Evolutionary conservation across 64 coral and sea anemone species (phyloP).

Genomic region (Dendronephthya gigantea): DNA sequence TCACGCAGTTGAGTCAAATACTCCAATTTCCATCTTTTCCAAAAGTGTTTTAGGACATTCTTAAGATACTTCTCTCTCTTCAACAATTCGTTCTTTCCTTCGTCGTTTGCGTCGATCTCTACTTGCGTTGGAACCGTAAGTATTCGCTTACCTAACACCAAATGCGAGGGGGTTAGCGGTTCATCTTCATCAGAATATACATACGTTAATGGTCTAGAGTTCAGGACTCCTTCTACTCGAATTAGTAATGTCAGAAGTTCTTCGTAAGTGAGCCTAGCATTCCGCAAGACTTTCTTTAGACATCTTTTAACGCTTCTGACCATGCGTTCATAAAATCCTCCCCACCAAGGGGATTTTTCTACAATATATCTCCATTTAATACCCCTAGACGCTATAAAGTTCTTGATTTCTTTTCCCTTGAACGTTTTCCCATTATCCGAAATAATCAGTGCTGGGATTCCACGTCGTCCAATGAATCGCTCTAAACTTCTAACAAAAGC

Average conservation of each 20-base stretch:
- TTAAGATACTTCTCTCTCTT: too few relatives aligned
- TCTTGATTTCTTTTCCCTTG: neutral
- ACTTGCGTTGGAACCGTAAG: conserved; percentile 9
- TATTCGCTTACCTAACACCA: conserved; percentile 21
- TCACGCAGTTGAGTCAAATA: neutral
- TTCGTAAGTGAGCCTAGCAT: conserved; percentile 28
- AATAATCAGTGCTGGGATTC: conserved; percentile 21
- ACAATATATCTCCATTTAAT: too few relatives aligned
- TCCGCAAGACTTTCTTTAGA: too few relatives aligned
- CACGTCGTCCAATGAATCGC: conserved; percentile 24
- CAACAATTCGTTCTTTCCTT: neutral
- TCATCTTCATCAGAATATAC: conserved; percentile 21
- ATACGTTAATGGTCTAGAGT: conserved; percentile 38
- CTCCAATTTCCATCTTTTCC: neutral
- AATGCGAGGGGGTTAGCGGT: conserved; percentile 6
- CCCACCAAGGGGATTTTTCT: neutral
- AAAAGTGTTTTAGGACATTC: neutral
- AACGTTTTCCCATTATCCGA: conserved; percentile 44
- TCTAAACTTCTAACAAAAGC: conserved; percentile 15
- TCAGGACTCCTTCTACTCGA: conserved; percentile 33
- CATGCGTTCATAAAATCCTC: conserved; percentile 32
- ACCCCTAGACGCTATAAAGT: conserved; percentile 25
- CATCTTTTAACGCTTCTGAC: conserved; percentile 28
- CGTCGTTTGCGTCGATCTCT: neutral
- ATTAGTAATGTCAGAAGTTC: conserved; percentile 20